phyloP scores from a whole-genome alignment of 2,888 invertebrate genomes.

The Drosophila hamatofila region DNA sequence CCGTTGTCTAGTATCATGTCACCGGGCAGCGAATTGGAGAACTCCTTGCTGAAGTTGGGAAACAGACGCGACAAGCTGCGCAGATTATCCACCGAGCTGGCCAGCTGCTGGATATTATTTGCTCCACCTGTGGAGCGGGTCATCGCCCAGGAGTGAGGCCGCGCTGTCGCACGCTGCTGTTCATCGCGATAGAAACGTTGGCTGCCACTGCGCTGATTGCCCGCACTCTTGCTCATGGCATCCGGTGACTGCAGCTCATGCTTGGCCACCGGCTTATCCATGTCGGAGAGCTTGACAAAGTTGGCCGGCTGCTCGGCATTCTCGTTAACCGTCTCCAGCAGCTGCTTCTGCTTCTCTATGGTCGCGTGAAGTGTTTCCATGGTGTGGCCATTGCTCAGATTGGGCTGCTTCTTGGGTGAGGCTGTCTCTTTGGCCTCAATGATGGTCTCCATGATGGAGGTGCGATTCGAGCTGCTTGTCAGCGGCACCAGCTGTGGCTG shows the following conservation, averaged over 20 bases:
- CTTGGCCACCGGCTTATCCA: constrained; percentile 88
- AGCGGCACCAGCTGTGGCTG: constrained; percentile 56
- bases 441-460: constrained; percentile 85
- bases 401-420: constrained; percentile 82
- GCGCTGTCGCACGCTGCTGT: constrained; percentile 84
- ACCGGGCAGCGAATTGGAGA: constrained; percentile 85
- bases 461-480: constrained; percentile 78
- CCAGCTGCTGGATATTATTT: constrained; percentile 85
- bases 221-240: constrained; percentile 83
- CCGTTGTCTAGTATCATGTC: constrained; percentile 81
- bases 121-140: constrained; percentile 87
- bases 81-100: constrained; percentile 87
- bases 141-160: constrained; percentile 86
- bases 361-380: constrained; percentile 83
- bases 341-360: constrained; percentile 84
- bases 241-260: constrained; percentile 85
- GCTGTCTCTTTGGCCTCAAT: constrained; percentile 85
- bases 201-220: constrained; percentile 81
- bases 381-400: constrained; percentile 72
- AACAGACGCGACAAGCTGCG: constrained; percentile 88
- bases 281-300: constrained; percentile 92
- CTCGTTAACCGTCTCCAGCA: constrained; percentile 85
- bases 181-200: constrained; percentile 84
- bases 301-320: constrained; percentile 79
- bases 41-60: constrained; percentile 87